Base-by-base conservation (phyloP, 1,140 invertebrate genomes). In the Asobara japonica region DNA sequence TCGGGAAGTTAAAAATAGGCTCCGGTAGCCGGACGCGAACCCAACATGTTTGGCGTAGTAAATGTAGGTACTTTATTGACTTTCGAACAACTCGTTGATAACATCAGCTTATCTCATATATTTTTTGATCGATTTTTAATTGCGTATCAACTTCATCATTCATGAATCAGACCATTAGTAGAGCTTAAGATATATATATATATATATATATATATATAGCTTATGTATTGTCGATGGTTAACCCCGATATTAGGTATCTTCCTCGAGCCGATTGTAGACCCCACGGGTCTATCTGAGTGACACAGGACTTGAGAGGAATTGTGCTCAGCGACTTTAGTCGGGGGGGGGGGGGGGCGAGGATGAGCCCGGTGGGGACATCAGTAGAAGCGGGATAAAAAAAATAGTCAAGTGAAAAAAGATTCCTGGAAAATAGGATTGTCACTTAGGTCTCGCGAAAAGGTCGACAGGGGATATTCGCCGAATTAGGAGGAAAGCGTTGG, bases 221-320 rank as follows among this genome's bases (percentile, higher is more conserved):
- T n/a, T n/a, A n/a, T 16, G n/a, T 16, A 3, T 45, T 2, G 4
- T 45, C 41, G 41, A 45, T 45, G 41, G 10, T 45, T 1, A 7
- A 38, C 36, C 36, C n/a, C 36, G 36, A 38, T 38, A 38, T n/a
- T 38, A n/a, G 41, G 41, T 3, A 56, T 22, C 22, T 25, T 56
- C 25, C 25, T 56, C 20, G n/a, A n/a, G n/a, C 51, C 51, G 22
- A 27, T 56, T 13, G 20, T 56, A 56, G 18, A 18, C 18, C 51
- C 51, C 11, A 22, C 25, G 51, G 51, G 18, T 56, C 51, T 56
- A 56, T 56, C 22, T 10, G 51, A 22, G 20, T 56, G 51, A 56
- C 51, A 56, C 18, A 56, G 10, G 51, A 27, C 51, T 56, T 56
- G 20, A 25, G 51, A 25, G 51, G 36, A 22, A 70, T 33, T 70